Base-by-base conservation (phyloP, 2,888 invertebrate genomes). In the Hypolimnas misippus region DNA sequence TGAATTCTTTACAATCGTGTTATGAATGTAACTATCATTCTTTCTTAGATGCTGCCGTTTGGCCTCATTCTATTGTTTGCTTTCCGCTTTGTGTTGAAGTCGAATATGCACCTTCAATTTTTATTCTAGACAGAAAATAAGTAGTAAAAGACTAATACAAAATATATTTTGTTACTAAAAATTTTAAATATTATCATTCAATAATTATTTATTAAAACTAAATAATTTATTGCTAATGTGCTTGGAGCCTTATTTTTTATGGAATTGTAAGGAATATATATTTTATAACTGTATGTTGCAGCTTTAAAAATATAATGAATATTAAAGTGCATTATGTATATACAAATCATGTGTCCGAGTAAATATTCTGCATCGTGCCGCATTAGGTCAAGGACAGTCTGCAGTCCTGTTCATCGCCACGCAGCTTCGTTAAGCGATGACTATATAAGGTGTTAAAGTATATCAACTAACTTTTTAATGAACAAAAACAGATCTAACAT, bases 351-450 rank as follows among this genome's bases (percentile, higher is more conserved):
- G 51, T 63, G 46, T 59, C n/a, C 51, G 31, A 40, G 21, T 58
- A 56, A 58, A 66, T 60, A 62, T 62, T 65, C 69, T 67, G 69
- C 69, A 67, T 54, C 59, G 62, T 65, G 67, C 63, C 68, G 66
- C 66, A 62, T 66, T 62, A 53, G 67, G 69, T 69, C 69, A 69
- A 69, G 69, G 69, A 53, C 69, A 62, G 57, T 38, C 66, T 66
- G 66, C 66, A 66, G 57, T 66, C 60, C 63, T 62, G 53, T 44
- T 62, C 58, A 62, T 65, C 62, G 57, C 59, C 53, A 54, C 59
- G 63, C 35, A 42, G 42, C 51, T 55, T 33, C 16, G 14, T 29
- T 49, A 29, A 14, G 7, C 16, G 29, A 14, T 49, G 25, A 14
- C 29, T 16, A 49, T 6, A 3, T n/a, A 8, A 0, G 35, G n/a